Evolutionary conservation across 1,140 invertebrate genomes (phyloP).

Genomic region (Sycobia sp.): DNA sequence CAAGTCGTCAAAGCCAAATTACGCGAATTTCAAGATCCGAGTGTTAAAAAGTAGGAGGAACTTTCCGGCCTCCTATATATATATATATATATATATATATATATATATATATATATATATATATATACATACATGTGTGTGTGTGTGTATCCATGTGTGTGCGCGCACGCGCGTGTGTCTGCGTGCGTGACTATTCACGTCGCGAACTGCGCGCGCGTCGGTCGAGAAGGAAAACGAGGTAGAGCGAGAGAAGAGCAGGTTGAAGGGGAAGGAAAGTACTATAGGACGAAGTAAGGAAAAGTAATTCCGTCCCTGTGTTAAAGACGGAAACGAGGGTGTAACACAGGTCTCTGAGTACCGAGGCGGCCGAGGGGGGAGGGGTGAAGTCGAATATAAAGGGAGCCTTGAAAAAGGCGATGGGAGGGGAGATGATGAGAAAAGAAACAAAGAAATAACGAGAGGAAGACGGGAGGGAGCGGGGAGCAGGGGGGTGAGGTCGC

Average conservation of each 20-base stretch:
- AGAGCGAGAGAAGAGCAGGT: neutral
- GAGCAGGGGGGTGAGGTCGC: constrained; percentile 22
- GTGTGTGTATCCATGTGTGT: too few relatives aligned
- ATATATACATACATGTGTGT: too few relatives aligned
- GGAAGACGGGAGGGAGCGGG: neutral
- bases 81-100: too few relatives aligned
- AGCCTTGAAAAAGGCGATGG: neutral
- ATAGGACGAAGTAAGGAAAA: constrained; percentile 9
- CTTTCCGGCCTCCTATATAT: too few relatives aligned
- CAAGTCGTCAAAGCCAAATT: constrained; percentile 36
- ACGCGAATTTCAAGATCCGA: constrained; percentile 28
- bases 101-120: too few relatives aligned
- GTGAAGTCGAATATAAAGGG: neutral
- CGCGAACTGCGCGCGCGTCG: too few relatives aligned
- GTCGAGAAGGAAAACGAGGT: too few relatives aligned
- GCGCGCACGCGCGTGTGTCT: too few relatives aligned
- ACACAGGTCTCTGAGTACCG: too few relatives aligned
- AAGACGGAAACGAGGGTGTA: constrained; percentile 12
- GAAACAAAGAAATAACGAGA: constrained; percentile 21
- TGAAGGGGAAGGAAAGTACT: neutral
- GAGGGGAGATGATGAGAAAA: constrained; percentile 1
- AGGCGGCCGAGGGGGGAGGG: neutral
- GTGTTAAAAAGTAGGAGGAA: constrained; percentile 12
- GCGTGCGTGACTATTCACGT: too few relatives aligned
- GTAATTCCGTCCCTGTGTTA: constrained; percentile 25